Evolutionary conservation across 2,888 invertebrate genomes (phyloP), one percentile per base, ranked within the genome.

Genomic region (Cheilosia pagana): DNA sequence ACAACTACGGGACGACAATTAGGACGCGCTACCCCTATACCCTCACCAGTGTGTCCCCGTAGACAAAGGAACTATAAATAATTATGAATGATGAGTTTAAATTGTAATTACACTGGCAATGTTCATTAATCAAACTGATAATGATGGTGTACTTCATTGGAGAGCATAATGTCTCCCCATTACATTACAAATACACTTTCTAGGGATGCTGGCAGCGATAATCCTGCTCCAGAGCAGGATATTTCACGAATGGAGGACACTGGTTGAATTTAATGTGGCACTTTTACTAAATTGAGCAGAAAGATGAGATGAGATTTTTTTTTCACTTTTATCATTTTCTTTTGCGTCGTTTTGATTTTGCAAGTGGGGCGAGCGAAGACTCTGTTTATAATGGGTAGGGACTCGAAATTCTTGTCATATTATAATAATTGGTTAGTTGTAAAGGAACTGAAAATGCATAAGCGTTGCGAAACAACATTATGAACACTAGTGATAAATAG

Each of bases 101-200:
- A 71, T 71, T 71, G 52, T 71, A 71, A 71, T 71, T 71, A 71
- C 60, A 59, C 71, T 71, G 60, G 71, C 60, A 71, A 71, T 71
- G 71, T 41, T 71, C 71, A 71, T 71, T 71, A 71, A 71, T 71
- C 71, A 71, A 71, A 71, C 71, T 60, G 71, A 71, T 71, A 71
- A 71, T 71, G 50, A 71, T 60, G 60, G 35, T 71, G 60, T 52
- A 71, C 71, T 52, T 60, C 52, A 71, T 60, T 60, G 50, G 50
- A 60, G 60, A 50, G 50, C 41, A 39, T 60, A 71, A 60, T 23
- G 50, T 50, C 71, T 52, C 39, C 35, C 48, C 50, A 10, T 35
- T 57, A 45, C 57, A 48, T 50, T 45, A 21, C 35, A 35, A 35
- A 71, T 60, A 71, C 28, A 60, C 39, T 60, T 59, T 71, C 41